A percentile compares a stretch with the other conserved stretches of the same genome.
phyloP scores from a whole-genome alignment of 1,140 invertebrate genomes.

The Phortica variegata region DNA sequence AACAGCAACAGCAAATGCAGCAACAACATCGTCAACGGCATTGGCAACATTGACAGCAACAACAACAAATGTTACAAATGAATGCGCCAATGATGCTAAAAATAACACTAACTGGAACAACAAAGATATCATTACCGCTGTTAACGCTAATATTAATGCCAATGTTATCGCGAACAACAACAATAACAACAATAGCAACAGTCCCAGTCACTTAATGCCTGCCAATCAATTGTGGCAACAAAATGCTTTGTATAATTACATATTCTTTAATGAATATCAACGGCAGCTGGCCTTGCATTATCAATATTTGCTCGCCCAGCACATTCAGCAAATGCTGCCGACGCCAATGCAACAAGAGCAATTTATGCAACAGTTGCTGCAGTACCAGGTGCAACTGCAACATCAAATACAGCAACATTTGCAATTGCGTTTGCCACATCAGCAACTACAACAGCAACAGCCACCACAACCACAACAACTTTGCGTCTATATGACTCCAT shows the following conservation, averaged over 20 bases:
- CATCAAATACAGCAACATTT: background rate
- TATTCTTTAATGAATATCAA: background rate
- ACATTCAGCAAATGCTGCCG: conserved; percentile 16
- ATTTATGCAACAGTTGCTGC: conserved; percentile 5
- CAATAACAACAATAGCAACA: background rate
- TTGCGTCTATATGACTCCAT: no score
- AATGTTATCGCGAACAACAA: conserved; percentile 8
- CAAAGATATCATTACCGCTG: no score
- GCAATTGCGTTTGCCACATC: background rate
- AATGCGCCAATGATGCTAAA: no score
- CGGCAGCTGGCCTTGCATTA: conserved; percentile 7
- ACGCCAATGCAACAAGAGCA: conserved; percentile 4
- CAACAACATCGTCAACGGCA: no score
- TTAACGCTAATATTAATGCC: conserved; percentile 12
- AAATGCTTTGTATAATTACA: background rate
- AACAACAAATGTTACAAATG: no score
- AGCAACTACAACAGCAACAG: background rate
- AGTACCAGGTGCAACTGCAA: conserved; percentile 12
- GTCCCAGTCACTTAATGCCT: background rate
- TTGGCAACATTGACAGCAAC: no score
- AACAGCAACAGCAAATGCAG: no score
- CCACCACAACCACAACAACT: background rate
- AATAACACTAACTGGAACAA: no score
- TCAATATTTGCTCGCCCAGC: conserved; percentile 3
- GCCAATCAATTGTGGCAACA: conserved; percentile 3